Evolutionary conservation across 1,140 invertebrate species (phyloP).

Genomic region (Nymphalis io): DNA sequence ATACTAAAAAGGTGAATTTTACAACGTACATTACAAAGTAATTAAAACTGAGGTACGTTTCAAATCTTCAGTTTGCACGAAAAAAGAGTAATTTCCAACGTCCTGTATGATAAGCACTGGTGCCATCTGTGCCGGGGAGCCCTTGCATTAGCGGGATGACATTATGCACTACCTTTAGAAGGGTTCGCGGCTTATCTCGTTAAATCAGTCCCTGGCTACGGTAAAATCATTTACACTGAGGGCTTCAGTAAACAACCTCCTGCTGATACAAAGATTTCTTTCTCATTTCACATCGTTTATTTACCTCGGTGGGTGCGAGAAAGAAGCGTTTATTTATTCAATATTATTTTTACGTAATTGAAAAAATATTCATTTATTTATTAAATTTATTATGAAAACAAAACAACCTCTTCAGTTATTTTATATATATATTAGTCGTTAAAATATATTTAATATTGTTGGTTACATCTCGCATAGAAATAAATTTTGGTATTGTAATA

Average conservation of each 20-base stretch:
- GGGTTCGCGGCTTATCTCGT: constrained; percentile 75
- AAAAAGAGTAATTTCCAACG: constrained; percentile 43
- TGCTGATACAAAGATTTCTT: constrained; percentile 51
- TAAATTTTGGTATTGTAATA: constrained; percentile 59
- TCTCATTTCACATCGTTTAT: constrained; percentile 45
- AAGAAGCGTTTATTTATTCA: background rate
- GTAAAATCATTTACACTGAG: constrained; percentile 65
- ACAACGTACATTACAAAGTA: background rate
- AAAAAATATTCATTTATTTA: background rate
- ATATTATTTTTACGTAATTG: background rate
- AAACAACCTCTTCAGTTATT: background rate
- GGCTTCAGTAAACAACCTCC: constrained; percentile 61
- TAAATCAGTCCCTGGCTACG: constrained; percentile 61
- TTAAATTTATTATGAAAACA: background rate
- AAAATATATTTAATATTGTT: constrained; percentile 27
- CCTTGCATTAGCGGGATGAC: constrained; percentile 78
- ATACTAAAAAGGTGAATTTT: background rate
- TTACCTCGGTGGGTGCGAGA: background rate
- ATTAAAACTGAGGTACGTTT: constrained; percentile 4
- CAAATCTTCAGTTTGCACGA: constrained; percentile 5
- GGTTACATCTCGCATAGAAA: constrained; percentile 62
- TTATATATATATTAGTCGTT: background rate
- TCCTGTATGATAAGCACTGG: constrained; percentile 73
- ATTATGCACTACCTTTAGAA: constrained; percentile 74
- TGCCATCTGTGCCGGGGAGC: constrained; percentile 73